Evolutionary conservation across 2,797 vertebrate species (phyloP).

Genomic region (Megalops cyprinoides): DNA sequence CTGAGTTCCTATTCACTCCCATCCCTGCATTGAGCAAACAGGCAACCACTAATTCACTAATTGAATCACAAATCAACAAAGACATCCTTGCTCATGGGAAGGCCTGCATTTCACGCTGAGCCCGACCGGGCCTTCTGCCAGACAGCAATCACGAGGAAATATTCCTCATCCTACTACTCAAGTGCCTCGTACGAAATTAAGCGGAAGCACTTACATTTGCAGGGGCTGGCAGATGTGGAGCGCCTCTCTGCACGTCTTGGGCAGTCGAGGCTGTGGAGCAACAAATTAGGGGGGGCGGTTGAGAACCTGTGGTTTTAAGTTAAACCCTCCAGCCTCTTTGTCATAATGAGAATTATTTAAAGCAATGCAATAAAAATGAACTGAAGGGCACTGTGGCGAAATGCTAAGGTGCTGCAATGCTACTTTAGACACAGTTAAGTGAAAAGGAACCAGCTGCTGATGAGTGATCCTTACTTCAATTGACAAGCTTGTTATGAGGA

Average conservation of each 20-base stretch:
- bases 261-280: too few relatives aligned
- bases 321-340: neutral
- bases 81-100: conserved; percentile 11
- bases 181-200: conserved; percentile 26
- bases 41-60: conserved; percentile 40
- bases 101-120: conserved; percentile 35
- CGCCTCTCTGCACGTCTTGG: neutral
- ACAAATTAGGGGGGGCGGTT: neutral
- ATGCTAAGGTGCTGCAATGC: neutral
- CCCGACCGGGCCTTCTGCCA: conserved; percentile 43
- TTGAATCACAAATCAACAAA: conserved; percentile 48
- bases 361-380: neutral
- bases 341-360: too few relatives aligned
- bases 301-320: neutral
- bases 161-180: conserved; percentile 53
- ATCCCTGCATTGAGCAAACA: neutral
- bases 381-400: neutral
- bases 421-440: neutral
- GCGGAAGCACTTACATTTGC: conserved; percentile 3
- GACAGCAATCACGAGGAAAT: conserved; percentile 62
- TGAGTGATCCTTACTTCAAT: neutral
- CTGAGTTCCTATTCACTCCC: neutral
- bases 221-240: neutral
- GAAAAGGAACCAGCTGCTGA: neutral
- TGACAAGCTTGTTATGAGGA: neutral